phyloP scores from a whole-genome alignment of 2,113 vertebrate species.

The Delphinapterus leucas region DNA sequence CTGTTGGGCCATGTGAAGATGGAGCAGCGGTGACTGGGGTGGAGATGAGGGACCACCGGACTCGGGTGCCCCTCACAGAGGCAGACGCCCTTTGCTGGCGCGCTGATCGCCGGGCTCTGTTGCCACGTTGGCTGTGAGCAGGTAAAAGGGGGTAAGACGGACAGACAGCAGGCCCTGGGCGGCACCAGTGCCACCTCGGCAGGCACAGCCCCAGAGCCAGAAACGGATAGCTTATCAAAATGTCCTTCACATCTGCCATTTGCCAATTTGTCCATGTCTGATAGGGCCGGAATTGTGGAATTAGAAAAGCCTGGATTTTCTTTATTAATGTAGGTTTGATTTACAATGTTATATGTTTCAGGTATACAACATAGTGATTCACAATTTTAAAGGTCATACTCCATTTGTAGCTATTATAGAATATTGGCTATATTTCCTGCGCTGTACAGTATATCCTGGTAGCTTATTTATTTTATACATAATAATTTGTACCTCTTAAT shows the following conservation, averaged over 20 bases:
- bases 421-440: neutral
- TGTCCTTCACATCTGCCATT: rapidly evolving
- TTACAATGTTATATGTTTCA: neutral
- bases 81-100: neutral
- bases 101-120: neutral
- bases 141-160: neutral
- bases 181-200: too few species aligned
- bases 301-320: neutral
- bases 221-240: rapidly evolving
- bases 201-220: rapidly evolving
- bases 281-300: neutral
- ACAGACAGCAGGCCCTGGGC: neutral
- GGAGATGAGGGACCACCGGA: neutral
- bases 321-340: neutral
- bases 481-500: neutral
- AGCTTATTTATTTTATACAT: neutral
- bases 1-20: rapidly evolving
- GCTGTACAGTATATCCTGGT: too few species aligned
- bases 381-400: neutral
- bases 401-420: neutral
- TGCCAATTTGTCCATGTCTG: neutral
- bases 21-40: neutral
- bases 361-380: neutral
- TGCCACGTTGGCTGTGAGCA: neutral
- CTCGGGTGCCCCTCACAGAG: neutral